Conservation (phyloP, 2,113 vertebrate species). For the Aegithalos caudatus region DNA sequence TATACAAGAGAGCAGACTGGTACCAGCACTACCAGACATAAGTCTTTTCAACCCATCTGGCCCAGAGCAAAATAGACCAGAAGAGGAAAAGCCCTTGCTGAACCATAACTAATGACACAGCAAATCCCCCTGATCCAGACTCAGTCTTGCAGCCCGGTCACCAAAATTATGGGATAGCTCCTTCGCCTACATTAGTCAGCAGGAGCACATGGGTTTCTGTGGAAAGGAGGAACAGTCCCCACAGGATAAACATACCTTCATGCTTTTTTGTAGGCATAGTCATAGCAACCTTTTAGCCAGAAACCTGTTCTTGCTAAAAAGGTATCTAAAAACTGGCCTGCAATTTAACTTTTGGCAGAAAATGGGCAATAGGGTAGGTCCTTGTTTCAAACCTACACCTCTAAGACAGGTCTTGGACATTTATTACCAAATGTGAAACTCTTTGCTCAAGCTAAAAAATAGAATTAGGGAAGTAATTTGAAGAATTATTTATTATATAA, state of each 20-base stretch:
- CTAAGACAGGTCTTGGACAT: neutral
- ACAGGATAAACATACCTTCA: rapidly evolving
- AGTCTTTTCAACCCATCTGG: neutral
- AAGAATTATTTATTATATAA: neutral
- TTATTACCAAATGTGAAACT: neutral
- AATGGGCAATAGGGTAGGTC: neutral
- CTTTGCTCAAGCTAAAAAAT: neutral
- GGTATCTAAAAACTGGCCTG: neutral
- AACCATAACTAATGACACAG: neutral
- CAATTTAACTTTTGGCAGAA: neutral
- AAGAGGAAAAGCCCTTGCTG: neutral
- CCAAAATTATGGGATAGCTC: neutral
- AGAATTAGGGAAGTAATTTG: neutral
- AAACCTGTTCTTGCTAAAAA: neutral
- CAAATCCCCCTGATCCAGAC: neutral
- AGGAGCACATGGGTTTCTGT: neutral
- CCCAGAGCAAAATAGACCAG: neutral
- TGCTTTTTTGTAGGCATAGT: neutral
- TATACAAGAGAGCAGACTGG: neutral
- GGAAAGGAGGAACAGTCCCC: neutral
- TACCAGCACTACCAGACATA: neutral
- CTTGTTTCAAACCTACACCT: neutral
- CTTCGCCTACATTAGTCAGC: neutral
- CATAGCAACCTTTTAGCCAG: neutral
- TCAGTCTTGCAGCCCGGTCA: rapidly evolving